These are phyloP conservation scores for Chymomyza fuscimana DNA, from an alignment of 2,888 invertebrate genomes.

Conservation along the genomic window DNA sequence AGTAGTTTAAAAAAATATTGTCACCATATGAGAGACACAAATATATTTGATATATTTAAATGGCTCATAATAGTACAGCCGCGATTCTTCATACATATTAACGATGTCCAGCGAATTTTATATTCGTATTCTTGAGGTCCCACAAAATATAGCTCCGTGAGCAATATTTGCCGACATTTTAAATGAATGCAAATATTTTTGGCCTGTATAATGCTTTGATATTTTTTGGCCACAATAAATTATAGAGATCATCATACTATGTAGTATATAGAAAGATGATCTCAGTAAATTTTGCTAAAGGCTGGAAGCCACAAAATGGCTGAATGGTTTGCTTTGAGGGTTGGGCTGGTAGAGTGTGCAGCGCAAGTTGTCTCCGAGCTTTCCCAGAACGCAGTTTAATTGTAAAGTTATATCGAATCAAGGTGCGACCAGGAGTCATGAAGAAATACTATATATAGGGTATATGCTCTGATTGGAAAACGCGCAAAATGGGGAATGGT, in stretches of 20 bases:
- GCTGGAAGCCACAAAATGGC: neutral
- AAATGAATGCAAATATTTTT: slow-evolving; percentile 12
- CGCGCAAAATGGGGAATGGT: too few relatives aligned
- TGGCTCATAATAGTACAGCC: slow-evolving; percentile 60
- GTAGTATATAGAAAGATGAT: neutral
- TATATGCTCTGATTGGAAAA: too few relatives aligned
- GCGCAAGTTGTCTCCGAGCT: too few relatives aligned
- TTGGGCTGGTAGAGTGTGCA: too few relatives aligned
- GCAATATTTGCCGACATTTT: slow-evolving; percentile 2
- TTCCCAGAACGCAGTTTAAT: too few relatives aligned
- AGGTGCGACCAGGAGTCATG: too few relatives aligned
- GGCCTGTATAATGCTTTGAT: neutral
- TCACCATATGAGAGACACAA: slow-evolving; percentile 69
- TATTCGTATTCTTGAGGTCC: slow-evolving; percentile 14
- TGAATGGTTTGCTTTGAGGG: neutral
- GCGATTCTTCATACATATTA: slow-evolving; percentile 36
- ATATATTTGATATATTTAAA: slow-evolving; percentile 61
- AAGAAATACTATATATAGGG: too few relatives aligned
- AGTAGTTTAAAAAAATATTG: slow-evolving; percentile 58
- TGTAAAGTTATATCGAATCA: too few relatives aligned
- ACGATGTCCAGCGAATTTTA: slow-evolving; percentile 65
- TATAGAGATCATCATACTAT: neutral
- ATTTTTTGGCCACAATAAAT: neutral
- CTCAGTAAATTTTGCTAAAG: neutral
- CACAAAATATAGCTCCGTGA: neutral